Evolutionary conservation across 2,797 vertebrate genomes (phyloP), one percentile per base, ranked within the genome.

Genomic region (Arremon aurantiirostris): DNA sequence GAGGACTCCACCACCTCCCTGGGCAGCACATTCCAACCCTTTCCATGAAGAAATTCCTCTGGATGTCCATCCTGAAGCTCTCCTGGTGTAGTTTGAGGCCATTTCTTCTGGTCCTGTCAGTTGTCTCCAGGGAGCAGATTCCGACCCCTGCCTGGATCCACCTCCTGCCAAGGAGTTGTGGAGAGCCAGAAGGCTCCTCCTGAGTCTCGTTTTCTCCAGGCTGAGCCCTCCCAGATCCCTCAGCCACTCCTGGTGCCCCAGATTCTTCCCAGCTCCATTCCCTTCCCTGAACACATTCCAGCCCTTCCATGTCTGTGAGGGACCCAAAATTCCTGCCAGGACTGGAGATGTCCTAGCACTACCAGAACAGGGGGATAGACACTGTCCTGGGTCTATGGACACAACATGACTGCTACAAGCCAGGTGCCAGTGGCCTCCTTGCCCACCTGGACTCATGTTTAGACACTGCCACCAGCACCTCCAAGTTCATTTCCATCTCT

Each of bases 121-220:
- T 34, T 34, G 12, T 5, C 61, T 4, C 34, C 34, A 22, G 41
- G 30, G 30, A 69, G 21, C 14, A 78, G 26, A 86, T 47, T 11
- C 41, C 0, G 0, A 46, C 2, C 1, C 20, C 14, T 3, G 1
- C 2, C 14, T 14, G 30, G 59, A 20, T 73, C 6, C 8, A 9
- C 3, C 3, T 75, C 28, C 13, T 6, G 2, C 28, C 63, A 68
- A 5, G 23, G 32, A 66, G 3, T 9, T 27, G 14, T 42, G 35
- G 0, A 59, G 61, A 66, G 10, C 5, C 55, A 16, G 2, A 21
- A 53, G 5, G 4, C 41, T 2, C 47, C 16, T 7, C 18, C 46
- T 14, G 44, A 84, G 5, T 19, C 15, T 39, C 27, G 20, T 85
- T 34, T 53, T 41, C 34, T 18, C 41, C 64, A 70, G 22, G 30